Conservation (phyloP, 1,140 invertebrate species). For the Zaprionus capensis region DNA sequence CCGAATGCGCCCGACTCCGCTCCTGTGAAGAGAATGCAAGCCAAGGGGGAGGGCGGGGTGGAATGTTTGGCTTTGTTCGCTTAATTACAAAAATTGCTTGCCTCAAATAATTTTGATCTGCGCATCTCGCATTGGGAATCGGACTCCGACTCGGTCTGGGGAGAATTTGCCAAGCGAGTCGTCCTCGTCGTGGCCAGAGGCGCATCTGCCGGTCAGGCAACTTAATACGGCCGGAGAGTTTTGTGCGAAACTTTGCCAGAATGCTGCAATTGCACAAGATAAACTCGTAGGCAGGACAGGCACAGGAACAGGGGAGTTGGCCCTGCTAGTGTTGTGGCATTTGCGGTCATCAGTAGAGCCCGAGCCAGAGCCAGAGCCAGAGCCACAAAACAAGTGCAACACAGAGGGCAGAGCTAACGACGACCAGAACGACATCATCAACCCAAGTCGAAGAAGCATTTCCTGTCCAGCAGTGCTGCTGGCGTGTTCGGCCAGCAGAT, state of each 20-base stretch:
- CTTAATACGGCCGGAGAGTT: slow-evolving; percentile 6
- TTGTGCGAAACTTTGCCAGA: not conserved
- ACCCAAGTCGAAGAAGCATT: not conserved
- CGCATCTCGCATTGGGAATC: not conserved
- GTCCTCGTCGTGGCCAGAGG: not conserved
- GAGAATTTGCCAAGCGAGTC: too few relatives aligned
- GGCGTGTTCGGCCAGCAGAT: too few relatives aligned
- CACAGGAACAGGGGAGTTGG: not conserved
- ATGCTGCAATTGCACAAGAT: not conserved
- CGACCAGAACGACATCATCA: not conserved
- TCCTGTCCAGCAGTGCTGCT: not conserved
- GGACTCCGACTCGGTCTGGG: not conserved
- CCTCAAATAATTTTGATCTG: not conserved
- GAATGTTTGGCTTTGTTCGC: slow-evolving; percentile 4
- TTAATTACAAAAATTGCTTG: slow-evolving; percentile 13
- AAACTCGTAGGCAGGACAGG: not conserved
- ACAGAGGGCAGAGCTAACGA: not conserved
- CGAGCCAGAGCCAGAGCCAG: not conserved
- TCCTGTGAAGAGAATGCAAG: not conserved
- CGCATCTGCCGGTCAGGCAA: slow-evolving; percentile 1
- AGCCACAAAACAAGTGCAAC: slow-evolving; percentile 1
- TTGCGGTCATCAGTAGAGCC: not conserved
- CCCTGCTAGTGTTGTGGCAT: not conserved
- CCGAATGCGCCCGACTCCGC: not conserved
- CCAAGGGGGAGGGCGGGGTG: not conserved